Evolutionary conservation across 64 coral and sea anemone genomes (phyloP).

Genomic region (Orbicella faveolata): DNA sequence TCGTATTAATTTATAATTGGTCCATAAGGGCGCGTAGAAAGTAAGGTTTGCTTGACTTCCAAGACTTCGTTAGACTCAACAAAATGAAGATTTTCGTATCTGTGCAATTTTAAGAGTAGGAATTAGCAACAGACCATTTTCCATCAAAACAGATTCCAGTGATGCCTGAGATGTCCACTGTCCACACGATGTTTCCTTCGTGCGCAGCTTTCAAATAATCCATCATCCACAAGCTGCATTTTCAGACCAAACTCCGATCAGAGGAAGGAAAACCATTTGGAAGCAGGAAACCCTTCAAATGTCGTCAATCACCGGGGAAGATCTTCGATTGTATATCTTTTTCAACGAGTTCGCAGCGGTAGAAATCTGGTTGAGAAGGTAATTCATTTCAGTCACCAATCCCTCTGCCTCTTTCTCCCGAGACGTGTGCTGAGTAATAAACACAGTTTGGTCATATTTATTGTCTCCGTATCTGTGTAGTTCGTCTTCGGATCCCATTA

Average conservation of each 20-base stretch:
- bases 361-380: constrained; percentile 84
- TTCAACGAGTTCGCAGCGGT: constrained; percentile 83
- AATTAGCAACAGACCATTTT: not conserved
- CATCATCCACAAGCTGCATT: not conserved
- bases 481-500: constrained; percentile 44
- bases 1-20: not conserved
- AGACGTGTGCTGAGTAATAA: constrained; percentile 39
- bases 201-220: not conserved
- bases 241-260: not conserved
- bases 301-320: constrained; percentile 35
- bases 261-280: not conserved
- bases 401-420: constrained; percentile 83
- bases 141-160: not conserved
- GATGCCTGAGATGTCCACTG: not conserved
- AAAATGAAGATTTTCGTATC: not conserved
- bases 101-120: not conserved
- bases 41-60: not conserved
- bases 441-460: constrained; percentile 67
- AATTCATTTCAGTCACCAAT: constrained; percentile 84
- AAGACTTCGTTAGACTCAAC: not conserved
- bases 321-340: constrained; percentile 80
- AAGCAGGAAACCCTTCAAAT: not conserved
- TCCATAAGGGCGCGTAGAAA: not conserved
- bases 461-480: constrained; percentile 40
- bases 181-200: not conserved